Evolutionary conservation across 1,140 invertebrate species (phyloP).

Genomic region (Caerostris darwini): DNA sequence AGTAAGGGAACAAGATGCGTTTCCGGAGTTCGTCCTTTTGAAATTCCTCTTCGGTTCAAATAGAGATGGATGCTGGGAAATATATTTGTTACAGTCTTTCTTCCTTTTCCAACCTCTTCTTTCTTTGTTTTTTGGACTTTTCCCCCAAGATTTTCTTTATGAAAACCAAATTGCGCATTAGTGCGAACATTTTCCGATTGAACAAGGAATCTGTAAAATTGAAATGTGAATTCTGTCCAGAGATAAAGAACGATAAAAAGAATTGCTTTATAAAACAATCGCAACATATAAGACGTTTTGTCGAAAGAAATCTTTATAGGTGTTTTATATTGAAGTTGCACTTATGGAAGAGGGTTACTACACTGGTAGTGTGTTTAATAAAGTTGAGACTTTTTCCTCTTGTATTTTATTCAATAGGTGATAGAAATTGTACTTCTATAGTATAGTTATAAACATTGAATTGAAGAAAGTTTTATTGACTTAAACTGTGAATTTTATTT

Average conservation of each 20-base stretch:
- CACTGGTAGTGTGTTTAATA: background rate
- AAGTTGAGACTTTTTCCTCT: background rate
- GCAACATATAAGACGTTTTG: background rate
- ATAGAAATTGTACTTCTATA: too few species aligned
- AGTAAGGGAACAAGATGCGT: conserved; percentile 19
- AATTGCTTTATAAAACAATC: background rate
- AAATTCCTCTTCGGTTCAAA: conserved; percentile 24
- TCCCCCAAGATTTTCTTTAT: conserved; percentile 30
- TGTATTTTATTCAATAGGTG: too few species aligned
- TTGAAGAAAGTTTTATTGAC: too few species aligned
- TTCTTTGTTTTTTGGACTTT: background rate
- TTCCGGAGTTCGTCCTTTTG: background rate
- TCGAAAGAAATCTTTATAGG: background rate
- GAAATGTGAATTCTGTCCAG: conserved; percentile 43
- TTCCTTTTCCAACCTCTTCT: background rate
- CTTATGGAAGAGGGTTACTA: background rate
- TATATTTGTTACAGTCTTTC: conserved; percentile 51
- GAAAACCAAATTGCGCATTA: conserved; percentile 71
- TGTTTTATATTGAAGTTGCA: conserved; percentile 33
- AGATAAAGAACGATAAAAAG: background rate
- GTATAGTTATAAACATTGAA: too few species aligned
- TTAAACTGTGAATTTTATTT: too few species aligned
- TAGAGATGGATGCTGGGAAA: conserved; percentile 52
- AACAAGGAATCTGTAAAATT: conserved; percentile 59
- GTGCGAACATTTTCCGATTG: conserved; percentile 61